Evolutionary conservation across 2,888 invertebrate species (phyloP), one percentile per base, ranked within the genome.

Genomic region (Drosophila neotestacea): DNA sequence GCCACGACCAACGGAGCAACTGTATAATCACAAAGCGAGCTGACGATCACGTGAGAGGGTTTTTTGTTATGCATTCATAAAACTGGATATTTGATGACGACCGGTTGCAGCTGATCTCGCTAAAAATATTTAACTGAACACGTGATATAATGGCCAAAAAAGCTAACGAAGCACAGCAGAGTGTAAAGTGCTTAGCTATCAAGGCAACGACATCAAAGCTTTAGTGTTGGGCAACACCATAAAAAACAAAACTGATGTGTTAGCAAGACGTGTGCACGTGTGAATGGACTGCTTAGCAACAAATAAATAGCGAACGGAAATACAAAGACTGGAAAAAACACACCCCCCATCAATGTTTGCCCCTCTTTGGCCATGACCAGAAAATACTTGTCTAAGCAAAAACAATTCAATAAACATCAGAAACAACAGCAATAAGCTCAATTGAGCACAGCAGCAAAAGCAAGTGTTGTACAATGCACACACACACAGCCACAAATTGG

Each of bases 241-340:
- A 22, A 22, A 22, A 22, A 6, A 27, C 39, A 28, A 48, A 68
- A 55, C 11, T 51, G 50, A 59, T 56, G 44, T 34, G 51, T 32
- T 60, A 81, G 67, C 68, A 61, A 78, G 80, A 81, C 85, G 79
- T 82, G 85, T 69, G 73, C 85, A 87, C 87, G 85, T 87, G 83
- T 77, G 69, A 30, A 52, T 56, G 42, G 46, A 51, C 42, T 60
- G 74, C 74, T 64, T 74, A 52, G 77, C 84, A 84, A 85, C 83
- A 73, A 44, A n/a, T 27, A 34, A 11, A n/a, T 9, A 16, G 30
- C 16, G n/a, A 62, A 34, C 66, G 59, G 39, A 66, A 65, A 66
- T 58, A 44, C 50, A 46, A 39, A 60, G 60, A 32, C 22, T 22
- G 22, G 22, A 22, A 22, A 22, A 22, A 60, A 50, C 48, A 6